Evolutionary conservation across 1,140 invertebrate genomes (phyloP).

Genomic region (Calliphora vicina): DNA sequence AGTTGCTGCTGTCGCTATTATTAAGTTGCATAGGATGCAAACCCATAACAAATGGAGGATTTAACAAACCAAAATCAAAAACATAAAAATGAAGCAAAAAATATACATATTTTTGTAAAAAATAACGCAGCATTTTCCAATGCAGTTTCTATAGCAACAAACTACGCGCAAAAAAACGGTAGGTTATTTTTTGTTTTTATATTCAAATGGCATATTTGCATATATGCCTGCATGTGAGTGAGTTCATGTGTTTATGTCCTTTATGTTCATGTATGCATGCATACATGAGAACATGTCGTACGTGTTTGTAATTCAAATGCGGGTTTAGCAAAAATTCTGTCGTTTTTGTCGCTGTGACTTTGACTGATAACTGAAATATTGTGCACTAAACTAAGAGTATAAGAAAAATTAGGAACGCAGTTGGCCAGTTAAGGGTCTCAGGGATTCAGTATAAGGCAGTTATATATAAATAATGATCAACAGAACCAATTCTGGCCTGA

Average conservation of each 20-base stretch:
- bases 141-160: constrained; percentile 27
- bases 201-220: neutral
- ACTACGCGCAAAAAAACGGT: neutral
- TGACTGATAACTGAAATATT: neutral
- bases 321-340: constrained; percentile 11
- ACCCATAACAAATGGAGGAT: constrained; percentile 20
- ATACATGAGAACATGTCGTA: neutral
- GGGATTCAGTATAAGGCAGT: too few species aligned
- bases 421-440: neutral
- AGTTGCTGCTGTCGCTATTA: neutral
- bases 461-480: too few species aligned
- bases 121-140: constrained; percentile 2
- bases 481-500: too few species aligned
- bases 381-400: neutral
- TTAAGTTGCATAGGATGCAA: constrained; percentile 36
- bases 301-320: constrained; percentile 32
- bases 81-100: neutral
- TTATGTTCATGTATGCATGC: neutral
- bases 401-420: neutral
- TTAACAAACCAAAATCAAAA: neutral
- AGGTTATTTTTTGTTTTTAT: neutral
- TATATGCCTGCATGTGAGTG: neutral
- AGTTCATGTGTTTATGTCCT: neutral
- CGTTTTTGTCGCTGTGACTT: neutral
- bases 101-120: neutral